A percentile compares a stretch with the other conserved stretches of the same genome.
These are phyloP conservation scores for Monodelphis domestica DNA, from an alignment of 2,797 vertebrate genomes.

Conservation along the genomic window DNA sequence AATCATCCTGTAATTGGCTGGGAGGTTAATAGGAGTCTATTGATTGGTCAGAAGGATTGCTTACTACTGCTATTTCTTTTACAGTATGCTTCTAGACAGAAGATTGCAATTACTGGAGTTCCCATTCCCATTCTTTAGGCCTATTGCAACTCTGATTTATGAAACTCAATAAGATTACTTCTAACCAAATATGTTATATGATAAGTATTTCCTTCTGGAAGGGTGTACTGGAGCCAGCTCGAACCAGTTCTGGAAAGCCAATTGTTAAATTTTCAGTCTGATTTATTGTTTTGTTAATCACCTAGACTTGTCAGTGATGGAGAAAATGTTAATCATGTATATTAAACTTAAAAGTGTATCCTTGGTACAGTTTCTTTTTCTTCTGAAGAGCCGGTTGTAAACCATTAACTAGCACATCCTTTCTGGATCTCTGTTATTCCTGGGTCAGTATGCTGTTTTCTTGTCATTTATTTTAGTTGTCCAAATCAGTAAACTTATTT, in stretches of 20 bases:
- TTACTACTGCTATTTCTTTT: constrained; percentile 83
- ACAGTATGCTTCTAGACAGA: constrained; percentile 83
- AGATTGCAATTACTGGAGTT: constrained; percentile 78
- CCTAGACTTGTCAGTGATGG: not conserved
- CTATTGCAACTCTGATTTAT: constrained; percentile 79
- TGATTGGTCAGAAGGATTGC: constrained; percentile 88
- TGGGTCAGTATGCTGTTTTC: constrained; percentile 60
- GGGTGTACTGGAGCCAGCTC: not conserved
- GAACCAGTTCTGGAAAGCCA: not conserved
- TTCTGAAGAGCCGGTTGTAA: not conserved
- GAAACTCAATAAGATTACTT: constrained; percentile 78
- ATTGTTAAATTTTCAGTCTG: not conserved
- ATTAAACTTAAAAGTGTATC: not conserved
- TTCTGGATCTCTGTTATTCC: constrained; percentile 70
- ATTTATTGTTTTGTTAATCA: not conserved
- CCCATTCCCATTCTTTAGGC: constrained; percentile 74
- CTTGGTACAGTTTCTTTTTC: not conserved
- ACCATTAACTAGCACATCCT: not conserved
- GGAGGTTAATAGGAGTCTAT: constrained; percentile 88
- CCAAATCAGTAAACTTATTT: constrained; percentile 77
- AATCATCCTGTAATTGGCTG: constrained; percentile 93
- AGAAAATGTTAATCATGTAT: not conserved
- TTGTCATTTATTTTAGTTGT: constrained; percentile 78
- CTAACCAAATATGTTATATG: constrained; percentile 66
- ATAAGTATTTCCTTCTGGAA: constrained; percentile 61